These are phyloP conservation scores for Hoplostethus mediterraneus DNA, from an alignment of 2,797 vertebrate genomes.

Conservation along the genomic window DNA sequence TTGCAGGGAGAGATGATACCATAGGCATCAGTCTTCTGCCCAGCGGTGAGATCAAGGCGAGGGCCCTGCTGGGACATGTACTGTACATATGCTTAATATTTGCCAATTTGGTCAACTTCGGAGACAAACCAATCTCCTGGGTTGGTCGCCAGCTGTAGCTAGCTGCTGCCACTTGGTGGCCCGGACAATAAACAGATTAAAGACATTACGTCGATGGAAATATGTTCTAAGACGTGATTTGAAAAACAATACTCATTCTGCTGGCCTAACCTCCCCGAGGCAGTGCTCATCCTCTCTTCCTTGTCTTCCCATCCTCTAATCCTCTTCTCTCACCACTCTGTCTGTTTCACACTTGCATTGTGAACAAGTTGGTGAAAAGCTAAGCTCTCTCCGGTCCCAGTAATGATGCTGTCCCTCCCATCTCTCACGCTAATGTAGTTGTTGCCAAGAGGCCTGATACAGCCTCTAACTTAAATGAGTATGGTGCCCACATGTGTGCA, in stretches of 20 bases:
- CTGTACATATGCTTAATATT: conserved; percentile 17
- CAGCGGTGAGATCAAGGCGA: neutral
- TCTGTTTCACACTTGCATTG: conserved; percentile 55
- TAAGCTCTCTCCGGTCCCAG: conserved; percentile 28
- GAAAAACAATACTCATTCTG: conserved; percentile 6
- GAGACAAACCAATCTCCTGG: conserved; percentile 26
- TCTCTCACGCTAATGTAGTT: conserved; percentile 55
- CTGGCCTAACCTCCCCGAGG: conserved; percentile 10
- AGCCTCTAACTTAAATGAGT: conserved; percentile 43
- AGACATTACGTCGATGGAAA: conserved; percentile 17
- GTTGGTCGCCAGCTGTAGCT: conserved; percentile 29
- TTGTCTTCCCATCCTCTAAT: conserved; percentile 50
- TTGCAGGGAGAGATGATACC: neutral
- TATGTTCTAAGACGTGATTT: conserved; percentile 17
- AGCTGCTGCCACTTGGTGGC: conserved; percentile 14
- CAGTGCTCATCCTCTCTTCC: conserved; percentile 28
- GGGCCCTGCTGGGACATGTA: neutral
- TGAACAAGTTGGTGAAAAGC: conserved; percentile 57
- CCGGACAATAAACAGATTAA: conserved; percentile 43
- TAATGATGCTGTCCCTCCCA: conserved; percentile 39
- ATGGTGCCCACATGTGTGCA: conserved; percentile 72
- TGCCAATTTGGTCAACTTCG: conserved; percentile 21
- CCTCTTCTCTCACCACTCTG: conserved; percentile 76
- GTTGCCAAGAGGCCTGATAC: conserved; percentile 40
- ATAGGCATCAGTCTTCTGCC: neutral